Conservation (phyloP, 2,888 invertebrate genomes). For the Elegia similella region DNA sequence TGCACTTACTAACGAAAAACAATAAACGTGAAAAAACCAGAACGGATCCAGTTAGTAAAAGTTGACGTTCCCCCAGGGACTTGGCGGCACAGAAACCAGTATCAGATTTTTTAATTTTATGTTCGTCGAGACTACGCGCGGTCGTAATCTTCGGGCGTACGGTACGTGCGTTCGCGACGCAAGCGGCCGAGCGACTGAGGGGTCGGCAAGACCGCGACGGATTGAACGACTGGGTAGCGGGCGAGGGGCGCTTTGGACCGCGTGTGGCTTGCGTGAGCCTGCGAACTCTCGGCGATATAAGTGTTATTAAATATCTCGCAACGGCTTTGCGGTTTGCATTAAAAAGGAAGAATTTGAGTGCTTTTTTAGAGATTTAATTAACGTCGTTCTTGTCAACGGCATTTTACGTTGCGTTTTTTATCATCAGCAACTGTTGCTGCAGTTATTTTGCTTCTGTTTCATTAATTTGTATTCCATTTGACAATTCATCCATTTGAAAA, state of each 20-base stretch:
- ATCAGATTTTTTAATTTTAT: conserved; percentile 54
- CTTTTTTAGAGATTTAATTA: neutral
- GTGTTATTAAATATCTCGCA: conserved; percentile 47
- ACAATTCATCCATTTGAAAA: too few relatives aligned
- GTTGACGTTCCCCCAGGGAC: conserved; percentile 41
- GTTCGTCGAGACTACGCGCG: conserved; percentile 64
- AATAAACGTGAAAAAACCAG: conserved; percentile 50
- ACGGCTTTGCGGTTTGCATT: conserved; percentile 13
- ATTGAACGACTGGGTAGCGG: conserved; percentile 51
- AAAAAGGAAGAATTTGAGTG: neutral
- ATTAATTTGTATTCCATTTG: neutral
- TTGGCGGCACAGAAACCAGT: conserved; percentile 49
- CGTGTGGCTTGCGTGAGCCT: conserved; percentile 37
- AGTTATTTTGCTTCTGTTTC: neutral
- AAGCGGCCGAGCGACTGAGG: conserved; percentile 66
- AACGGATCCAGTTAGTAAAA: conserved; percentile 53
- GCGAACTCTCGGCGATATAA: conserved; percentile 44
- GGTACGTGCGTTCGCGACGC: conserved; percentile 46
- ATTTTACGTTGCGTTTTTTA: neutral
- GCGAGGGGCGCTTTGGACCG: conserved; percentile 56
- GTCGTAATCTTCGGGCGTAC: conserved; percentile 30
- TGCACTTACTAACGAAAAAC: conserved; percentile 68
- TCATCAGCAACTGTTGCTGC: neutral
- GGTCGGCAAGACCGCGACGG: conserved; percentile 43
- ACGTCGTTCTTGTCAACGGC: neutral